Conservation (phyloP, 2,113 vertebrate species). For the Ranitomeya variabilis region DNA sequence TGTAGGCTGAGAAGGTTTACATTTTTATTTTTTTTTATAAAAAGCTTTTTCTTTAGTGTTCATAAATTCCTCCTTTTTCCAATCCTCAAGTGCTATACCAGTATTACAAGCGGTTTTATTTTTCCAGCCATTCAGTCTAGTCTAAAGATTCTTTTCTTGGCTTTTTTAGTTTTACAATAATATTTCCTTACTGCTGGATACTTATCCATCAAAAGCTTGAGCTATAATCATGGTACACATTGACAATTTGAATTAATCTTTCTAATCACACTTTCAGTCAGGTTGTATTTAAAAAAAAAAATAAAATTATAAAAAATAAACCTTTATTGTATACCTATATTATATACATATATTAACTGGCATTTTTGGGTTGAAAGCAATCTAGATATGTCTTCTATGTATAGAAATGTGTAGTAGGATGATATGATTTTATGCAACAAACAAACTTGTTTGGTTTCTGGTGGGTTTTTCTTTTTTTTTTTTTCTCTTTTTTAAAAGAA, state of each 20-base stretch:
- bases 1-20: neutral
- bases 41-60: neutral
- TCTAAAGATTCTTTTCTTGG: constrained; percentile 9
- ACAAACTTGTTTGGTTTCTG: constrained; percentile 40
- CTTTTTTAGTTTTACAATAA: neutral
- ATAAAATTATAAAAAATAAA: constrained; percentile 4
- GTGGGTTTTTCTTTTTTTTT: neutral
- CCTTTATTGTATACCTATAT: constrained; percentile 53
- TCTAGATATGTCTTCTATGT: constrained; percentile 46
- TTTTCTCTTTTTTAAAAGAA: constrained; percentile 34
- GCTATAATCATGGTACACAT: constrained; percentile 25
- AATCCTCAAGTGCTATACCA: constrained; percentile 27
- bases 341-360: constrained; percentile 39
- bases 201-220: constrained; percentile 46
- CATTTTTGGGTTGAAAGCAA: constrained; percentile 48
- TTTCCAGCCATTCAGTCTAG: neutral
- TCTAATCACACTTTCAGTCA: constrained; percentile 42
- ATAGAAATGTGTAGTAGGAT: constrained; percentile 55
- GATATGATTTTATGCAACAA: constrained; percentile 46
- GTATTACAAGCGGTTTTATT: constrained; percentile 27
- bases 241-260: constrained; percentile 45
- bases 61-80: constrained; percentile 57
- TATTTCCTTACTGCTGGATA: constrained; percentile 15
- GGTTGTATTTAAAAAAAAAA: constrained; percentile 37
- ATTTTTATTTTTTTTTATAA: neutral